Base-by-base conservation (phyloP, 2,888 invertebrate species). In the Lutraria lutraria region DNA sequence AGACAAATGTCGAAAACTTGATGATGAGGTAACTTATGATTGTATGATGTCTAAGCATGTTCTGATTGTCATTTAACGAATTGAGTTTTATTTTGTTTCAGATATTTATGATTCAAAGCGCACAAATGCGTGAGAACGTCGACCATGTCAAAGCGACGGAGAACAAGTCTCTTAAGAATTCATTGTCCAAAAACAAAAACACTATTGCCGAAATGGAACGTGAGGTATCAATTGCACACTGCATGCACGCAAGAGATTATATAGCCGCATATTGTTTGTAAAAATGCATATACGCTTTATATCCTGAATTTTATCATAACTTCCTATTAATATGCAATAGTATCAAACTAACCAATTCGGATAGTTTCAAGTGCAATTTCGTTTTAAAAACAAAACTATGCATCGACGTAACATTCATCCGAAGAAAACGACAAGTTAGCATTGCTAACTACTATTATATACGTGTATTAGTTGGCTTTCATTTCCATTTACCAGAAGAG, bases 71-170 rank as follows among this genome's bases (percentile, higher is more conserved):
- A 15, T 79, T 54, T 43, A n/a, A 76, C n/a, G 19, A 10, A 34
- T 29, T 81, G 4, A 29, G n/a, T 10, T 52, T 54, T 56, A 34
- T 79, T 34, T 31, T 83, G 31, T 80, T 92, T 15, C 94, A 96
- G 96, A 95, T 97, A 43, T 96, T 96, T 93, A 97, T 97, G 89
- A 96, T 97, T 90, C 96, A 96, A 83, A 96, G 96, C 31, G 96
- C 96, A 68, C 95, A 96, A 53, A 95, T 96, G 72, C 95, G 96
- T 79, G 95, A 96, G 87, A 95, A 95, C 92, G 96, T 96, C 94
- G 97, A 97, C 91, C 95, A 93, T 25, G 96, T 96, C 90, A 93
- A 95, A 89, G 96, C 96, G 94, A 96, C 97, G 54, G 97, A 97
- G 92, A 94, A 95, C 91, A 97, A 96, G 93, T 96, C 96, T 87